phyloP scores from a whole-genome alignment of 1,140 invertebrate genomes.

The Sitobion miscanthi region DNA sequence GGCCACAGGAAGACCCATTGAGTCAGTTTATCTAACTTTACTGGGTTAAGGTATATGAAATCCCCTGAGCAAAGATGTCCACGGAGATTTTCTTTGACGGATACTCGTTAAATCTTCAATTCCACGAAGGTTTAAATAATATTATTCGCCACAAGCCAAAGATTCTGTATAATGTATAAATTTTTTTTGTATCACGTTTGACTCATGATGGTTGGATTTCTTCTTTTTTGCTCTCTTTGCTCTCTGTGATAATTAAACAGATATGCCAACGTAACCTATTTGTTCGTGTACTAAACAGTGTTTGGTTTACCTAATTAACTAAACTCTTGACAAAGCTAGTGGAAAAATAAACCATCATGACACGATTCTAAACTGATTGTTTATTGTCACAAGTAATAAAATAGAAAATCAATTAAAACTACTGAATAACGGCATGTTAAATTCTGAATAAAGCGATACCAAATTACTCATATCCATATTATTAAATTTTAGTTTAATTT shows the following conservation, averaged over 20 bases:
- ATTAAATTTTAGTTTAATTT: too few species aligned
- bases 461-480: background rate
- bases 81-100: constrained; percentile 30
- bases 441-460: background rate
- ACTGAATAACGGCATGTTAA: too few species aligned
- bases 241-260: background rate
- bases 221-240: background rate
- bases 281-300: background rate
- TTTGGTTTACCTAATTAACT: background rate
- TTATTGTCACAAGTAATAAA: too few species aligned
- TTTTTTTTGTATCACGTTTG: background rate
- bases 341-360: background rate
- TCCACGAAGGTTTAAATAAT: constrained; percentile 17
- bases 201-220: background rate
- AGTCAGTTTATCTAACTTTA: constrained; percentile 37
- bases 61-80: constrained; percentile 14
- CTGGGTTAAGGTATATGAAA: background rate
- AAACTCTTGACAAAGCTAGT: background rate
- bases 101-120: constrained; percentile 22
- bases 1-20: constrained; percentile 3
- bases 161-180: background rate
- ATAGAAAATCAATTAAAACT: too few species aligned
- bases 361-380: background rate
- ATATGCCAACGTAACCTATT: background rate
- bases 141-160: background rate